A percentile compares a stretch with the other conserved stretches of the same genome.
These are phyloP conservation scores for Corydoras sp. DNA, from an alignment of 2,113 vertebrate species.

Conservation along the genomic window DNA sequence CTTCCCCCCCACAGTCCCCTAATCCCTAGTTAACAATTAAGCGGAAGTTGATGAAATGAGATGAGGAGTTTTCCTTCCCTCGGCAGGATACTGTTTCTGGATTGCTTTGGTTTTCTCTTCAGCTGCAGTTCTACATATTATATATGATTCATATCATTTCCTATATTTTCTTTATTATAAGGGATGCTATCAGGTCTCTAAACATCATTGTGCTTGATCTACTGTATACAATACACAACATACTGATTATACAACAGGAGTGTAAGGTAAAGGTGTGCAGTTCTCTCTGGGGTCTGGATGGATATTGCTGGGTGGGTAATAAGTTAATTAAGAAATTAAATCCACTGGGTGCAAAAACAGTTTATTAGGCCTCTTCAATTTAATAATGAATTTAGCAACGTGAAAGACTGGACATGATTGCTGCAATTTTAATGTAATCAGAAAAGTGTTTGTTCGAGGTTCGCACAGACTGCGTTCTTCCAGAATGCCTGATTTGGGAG, in stretches of 20 bases:
- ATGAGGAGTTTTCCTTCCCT: too few relatives aligned
- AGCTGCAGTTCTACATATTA: too few relatives aligned
- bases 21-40: too few relatives aligned
- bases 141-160: too few relatives aligned
- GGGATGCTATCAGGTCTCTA: not conserved
- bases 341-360: slow-evolving; percentile 2
- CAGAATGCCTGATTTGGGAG: too few relatives aligned
- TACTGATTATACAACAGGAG: not conserved
- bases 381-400: slow-evolving; percentile 6
- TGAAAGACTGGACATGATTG: slow-evolving; percentile 21
- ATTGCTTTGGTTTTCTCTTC: too few relatives aligned
- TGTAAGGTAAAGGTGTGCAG: not conserved
- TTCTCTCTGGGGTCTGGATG: not conserved
- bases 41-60: too few relatives aligned
- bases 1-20: too few relatives aligned
- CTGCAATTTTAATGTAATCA: slow-evolving; percentile 28
- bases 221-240: not conserved
- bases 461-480: not conserved
- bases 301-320: slow-evolving; percentile 8
- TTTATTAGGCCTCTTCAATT: slow-evolving; percentile 11
- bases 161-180: too few relatives aligned
- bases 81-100: too few relatives aligned
- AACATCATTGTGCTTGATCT: not conserved
- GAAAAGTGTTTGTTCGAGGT: slow-evolving; percentile 3
- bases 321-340: slow-evolving; percentile 6